Conservation (phyloP, 1,140 invertebrate genomes). For the Harpegnathos saltator region DNA sequence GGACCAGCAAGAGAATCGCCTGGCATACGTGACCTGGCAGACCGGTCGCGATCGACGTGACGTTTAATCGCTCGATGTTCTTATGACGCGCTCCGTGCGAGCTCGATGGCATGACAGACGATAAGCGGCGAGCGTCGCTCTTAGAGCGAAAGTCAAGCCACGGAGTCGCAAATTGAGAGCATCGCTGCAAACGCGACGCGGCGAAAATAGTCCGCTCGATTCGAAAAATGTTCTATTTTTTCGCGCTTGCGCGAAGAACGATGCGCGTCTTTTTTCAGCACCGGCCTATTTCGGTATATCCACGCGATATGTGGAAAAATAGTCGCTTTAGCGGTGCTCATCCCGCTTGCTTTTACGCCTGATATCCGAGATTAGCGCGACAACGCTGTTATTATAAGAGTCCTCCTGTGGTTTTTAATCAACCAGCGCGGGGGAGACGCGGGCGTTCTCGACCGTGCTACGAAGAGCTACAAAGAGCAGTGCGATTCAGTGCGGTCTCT, state of each 20-base stretch:
- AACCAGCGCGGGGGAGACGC: not conserved
- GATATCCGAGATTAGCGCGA: not conserved
- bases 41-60: slow-evolving; percentile 19
- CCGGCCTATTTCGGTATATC: not conserved
- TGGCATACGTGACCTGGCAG: slow-evolving; percentile 15
- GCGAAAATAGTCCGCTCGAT: too few relatives aligned
- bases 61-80: slow-evolving; percentile 34
- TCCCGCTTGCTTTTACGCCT: not conserved
- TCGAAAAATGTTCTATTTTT: too few relatives aligned
- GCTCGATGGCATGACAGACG: slow-evolving; percentile 26
- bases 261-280: not conserved
- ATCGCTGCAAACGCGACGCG: not conserved
- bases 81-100: slow-evolving; percentile 28
- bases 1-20: slow-evolving; percentile 39
- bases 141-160: slow-evolving; percentile 16
- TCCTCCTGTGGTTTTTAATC: slow-evolving; percentile 25
- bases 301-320: not conserved
- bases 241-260: too few relatives aligned
- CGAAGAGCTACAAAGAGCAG: too few relatives aligned
- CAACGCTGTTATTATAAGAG: not conserved
- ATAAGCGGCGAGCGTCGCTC: slow-evolving; percentile 1
- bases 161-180: not conserved
- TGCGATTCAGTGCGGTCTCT: not conserved
- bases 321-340: not conserved
- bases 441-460: not conserved